These are phyloP conservation scores for Hormaphis cornu DNA, from an alignment of 1,140 invertebrate species.

Conservation along the genomic window DNA sequence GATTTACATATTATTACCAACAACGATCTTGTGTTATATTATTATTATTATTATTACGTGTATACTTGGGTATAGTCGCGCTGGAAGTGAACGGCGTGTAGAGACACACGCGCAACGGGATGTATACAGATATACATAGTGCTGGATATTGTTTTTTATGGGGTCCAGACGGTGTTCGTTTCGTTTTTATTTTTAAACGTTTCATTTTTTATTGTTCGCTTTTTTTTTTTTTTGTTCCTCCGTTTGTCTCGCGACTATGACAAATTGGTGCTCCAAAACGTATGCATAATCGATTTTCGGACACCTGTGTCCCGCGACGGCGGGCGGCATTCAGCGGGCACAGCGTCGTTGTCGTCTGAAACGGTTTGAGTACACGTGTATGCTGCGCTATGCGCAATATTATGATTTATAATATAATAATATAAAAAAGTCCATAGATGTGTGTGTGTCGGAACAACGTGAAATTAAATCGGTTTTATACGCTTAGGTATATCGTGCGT, in stretches of 20 bases:
- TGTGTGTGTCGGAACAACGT: too few species aligned
- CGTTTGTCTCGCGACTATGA: slow-evolving; percentile 22
- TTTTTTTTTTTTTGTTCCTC: background rate
- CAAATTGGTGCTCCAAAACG: slow-evolving; percentile 21
- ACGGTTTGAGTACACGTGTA: too few species aligned
- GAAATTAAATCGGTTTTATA: slow-evolving; percentile 27
- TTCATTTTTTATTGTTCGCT: background rate
- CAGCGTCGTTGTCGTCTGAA: too few species aligned
- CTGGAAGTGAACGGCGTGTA: too few species aligned
- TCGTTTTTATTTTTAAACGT: slow-evolving; percentile 9
- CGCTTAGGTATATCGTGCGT: background rate
- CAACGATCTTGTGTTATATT: too few species aligned
- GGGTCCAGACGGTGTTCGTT: slow-evolving; percentile 29
- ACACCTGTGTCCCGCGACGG: slow-evolving; percentile 14
- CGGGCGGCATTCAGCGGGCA: background rate
- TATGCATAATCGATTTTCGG: slow-evolving; percentile 27
- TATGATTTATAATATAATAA: too few species aligned
- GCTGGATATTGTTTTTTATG: slow-evolving; percentile 30
- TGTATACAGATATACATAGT: too few species aligned
- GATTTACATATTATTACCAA: too few species aligned
- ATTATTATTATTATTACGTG: too few species aligned
- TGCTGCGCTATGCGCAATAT: too few species aligned
- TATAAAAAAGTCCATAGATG: too few species aligned
- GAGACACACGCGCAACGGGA: background rate
- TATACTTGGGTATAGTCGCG: too few species aligned